Evolutionary conservation across 2,113 vertebrate species (phyloP).

Genomic region (Thalassarche chlororhynchos): DNA sequence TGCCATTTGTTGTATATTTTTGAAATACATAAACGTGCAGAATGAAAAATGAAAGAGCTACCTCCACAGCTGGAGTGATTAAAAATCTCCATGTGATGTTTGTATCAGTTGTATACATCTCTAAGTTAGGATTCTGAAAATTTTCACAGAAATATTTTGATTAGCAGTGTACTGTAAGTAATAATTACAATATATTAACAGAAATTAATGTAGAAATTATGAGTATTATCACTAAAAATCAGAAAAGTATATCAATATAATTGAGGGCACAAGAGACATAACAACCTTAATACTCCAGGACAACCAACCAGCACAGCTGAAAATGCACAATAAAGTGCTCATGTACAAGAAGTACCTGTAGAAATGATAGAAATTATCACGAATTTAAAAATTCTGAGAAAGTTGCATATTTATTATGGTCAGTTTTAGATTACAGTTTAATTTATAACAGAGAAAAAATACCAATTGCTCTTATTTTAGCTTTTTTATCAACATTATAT

Average conservation of each 20-base stretch:
- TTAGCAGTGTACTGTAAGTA: not conserved
- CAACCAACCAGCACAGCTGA: not conserved
- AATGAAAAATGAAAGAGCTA: not conserved
- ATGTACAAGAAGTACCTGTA: not conserved
- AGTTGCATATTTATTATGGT: not conserved
- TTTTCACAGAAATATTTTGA: not conserved
- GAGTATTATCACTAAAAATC: not conserved
- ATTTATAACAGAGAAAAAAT: not conserved
- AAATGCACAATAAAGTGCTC: not conserved
- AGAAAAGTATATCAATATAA: not conserved
- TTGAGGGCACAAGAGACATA: not conserved
- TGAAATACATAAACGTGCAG: not conserved
- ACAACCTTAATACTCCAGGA: not conserved
- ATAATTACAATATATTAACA: not conserved
- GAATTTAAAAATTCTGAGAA: not conserved
- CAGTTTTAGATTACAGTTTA: not conserved
- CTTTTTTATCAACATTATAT: not conserved
- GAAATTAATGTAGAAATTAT: not conserved
- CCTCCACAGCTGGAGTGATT: not conserved
- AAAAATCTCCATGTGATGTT: not conserved
- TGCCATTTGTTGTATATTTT: not conserved
- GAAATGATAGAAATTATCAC: not conserved
- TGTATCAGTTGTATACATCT: not conserved
- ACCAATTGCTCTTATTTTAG: not conserved
- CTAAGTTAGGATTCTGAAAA: not conserved